Percentiles rank a stretch among this genome's conserved stretches.
These are phyloP conservation scores for Stenodera caucasica DNA, from an alignment of 2,888 invertebrate genomes.

Conservation along the genomic window DNA sequence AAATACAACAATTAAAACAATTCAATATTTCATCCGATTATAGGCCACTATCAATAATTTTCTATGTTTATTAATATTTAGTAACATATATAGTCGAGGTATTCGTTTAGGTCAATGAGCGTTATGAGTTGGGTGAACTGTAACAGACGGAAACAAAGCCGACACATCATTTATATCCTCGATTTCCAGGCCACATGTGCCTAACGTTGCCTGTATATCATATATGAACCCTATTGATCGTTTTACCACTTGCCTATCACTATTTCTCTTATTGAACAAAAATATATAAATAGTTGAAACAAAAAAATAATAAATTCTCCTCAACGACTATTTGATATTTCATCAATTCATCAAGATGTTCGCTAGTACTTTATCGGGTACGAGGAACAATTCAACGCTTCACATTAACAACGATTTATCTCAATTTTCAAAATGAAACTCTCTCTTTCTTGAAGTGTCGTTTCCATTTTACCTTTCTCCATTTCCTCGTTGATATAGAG, in stretches of 20 bases:
- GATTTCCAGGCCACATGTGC: conserved; percentile 40
- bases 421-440: conserved; percentile 35
- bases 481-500: conserved; percentile 6
- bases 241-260: not conserved
- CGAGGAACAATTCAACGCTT: conserved; percentile 30
- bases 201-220: conserved; percentile 37
- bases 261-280: too few relatives aligned
- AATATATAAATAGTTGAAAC: too few relatives aligned
- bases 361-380: conserved; percentile 22
- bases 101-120: conserved; percentile 41
- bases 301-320: not conserved
- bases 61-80: conserved; percentile 18
- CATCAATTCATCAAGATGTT: conserved; percentile 40
- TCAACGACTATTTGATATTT: conserved; percentile 43
- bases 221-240: conserved; percentile 29
- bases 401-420: conserved; percentile 37
- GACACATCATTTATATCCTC: conserved; percentile 45
- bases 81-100: conserved; percentile 30
- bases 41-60: not conserved
- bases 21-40: not conserved
- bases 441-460: conserved; percentile 35
- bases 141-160: conserved; percentile 41
- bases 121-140: conserved; percentile 42
- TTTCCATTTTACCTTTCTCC: conserved; percentile 39
- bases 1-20: not conserved